Evolutionary conservation across 2,113 vertebrate species (phyloP).

Genomic region (Mobula birostris): DNA sequence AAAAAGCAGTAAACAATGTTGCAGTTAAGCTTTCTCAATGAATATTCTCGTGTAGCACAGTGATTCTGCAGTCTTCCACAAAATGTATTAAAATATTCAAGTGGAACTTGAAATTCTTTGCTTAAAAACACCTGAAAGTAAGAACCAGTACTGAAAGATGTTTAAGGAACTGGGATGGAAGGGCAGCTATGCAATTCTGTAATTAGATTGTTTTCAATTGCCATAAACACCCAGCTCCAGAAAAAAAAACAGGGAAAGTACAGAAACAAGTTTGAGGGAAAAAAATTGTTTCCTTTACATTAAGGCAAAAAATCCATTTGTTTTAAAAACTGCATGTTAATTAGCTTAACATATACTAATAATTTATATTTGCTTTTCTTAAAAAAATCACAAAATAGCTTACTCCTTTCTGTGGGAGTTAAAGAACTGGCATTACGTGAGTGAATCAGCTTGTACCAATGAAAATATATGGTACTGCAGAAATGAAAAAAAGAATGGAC

Average conservation of each 20-base stretch:
- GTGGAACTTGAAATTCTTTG: neutral
- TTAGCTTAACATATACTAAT: neutral
- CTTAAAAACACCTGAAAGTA: neutral
- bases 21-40: neutral
- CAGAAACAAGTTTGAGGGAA: neutral
- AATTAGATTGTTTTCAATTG: neutral
- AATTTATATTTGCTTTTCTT: neutral
- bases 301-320: neutral
- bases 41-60: neutral
- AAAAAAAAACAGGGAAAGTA: neutral
- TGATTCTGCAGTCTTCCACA: neutral
- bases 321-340: neutral
- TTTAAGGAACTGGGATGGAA: neutral
- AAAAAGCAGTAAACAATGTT: conserved; percentile 38
- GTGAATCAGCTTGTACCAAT: neutral
- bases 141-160: neutral
- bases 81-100: neutral
- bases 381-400: too few species aligned
- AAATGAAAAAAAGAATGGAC: neutral
- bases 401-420: neutral
- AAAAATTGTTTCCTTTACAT: neutral
- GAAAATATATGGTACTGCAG: neutral
- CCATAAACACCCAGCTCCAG: neutral
- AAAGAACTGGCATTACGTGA: neutral
- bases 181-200: neutral